These are phyloP conservation scores for Sciurus niger DNA, from an alignment of 2,113 vertebrate species.

Conservation along the genomic window DNA sequence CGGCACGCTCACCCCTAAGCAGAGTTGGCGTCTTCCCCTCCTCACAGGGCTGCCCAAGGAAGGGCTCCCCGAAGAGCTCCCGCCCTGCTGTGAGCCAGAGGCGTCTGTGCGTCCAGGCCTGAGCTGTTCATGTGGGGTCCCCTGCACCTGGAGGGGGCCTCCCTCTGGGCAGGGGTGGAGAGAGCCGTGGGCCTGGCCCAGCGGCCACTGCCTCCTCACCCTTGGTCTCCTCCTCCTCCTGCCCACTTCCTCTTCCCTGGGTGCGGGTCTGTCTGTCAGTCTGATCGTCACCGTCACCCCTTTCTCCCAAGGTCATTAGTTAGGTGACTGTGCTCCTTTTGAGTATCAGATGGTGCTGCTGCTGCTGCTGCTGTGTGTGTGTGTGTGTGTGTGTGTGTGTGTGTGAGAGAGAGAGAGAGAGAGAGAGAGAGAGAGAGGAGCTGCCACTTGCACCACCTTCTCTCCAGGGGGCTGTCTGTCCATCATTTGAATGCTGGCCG, in stretches of 20 bases:
- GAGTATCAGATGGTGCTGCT: background rate
- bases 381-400: background rate
- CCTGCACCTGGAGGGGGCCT: background rate
- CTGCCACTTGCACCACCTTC: too few relatives aligned
- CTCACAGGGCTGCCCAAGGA: background rate
- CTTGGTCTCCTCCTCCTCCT: background rate
- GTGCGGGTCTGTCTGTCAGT: background rate
- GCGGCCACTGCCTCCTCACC: background rate
- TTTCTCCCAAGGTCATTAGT: background rate
- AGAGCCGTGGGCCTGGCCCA: background rate
- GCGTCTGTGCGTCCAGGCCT: accelerated
- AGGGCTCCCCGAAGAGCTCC: background rate
- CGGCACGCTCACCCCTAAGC: accelerated
- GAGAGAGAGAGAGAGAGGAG: background rate
- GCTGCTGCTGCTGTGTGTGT: background rate
- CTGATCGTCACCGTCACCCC: background rate
- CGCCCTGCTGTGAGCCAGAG: background rate
- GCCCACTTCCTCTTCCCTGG: background rate
- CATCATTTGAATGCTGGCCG: too few relatives aligned
- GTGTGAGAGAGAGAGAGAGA: background rate
- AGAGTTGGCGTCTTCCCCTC: background rate
- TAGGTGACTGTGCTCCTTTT: background rate
- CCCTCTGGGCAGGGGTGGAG: background rate
- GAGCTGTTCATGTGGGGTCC: background rate
- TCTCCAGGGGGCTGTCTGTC: background rate